phyloP scores from a whole-genome alignment of 2,113 vertebrate genomes.

The Chaetops frenatus region DNA sequence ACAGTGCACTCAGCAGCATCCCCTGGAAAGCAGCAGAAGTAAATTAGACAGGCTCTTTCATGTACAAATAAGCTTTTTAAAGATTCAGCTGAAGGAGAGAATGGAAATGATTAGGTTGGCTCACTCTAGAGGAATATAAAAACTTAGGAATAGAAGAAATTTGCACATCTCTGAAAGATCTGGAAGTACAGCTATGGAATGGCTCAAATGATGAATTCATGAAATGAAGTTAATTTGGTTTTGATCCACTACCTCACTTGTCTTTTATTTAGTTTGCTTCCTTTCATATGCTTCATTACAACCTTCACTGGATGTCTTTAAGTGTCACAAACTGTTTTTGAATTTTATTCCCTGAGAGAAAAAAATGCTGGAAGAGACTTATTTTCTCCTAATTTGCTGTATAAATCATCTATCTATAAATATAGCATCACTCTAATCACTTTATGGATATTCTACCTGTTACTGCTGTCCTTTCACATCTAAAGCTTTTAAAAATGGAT shows the following conservation, averaged over 20 bases:
- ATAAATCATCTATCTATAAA: neutral
- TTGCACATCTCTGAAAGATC: neutral
- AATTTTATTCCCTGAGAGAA: neutral
- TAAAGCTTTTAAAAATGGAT: neutral
- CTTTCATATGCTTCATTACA: neutral
- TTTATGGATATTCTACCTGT: neutral
- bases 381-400: neutral
- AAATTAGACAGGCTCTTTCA: neutral
- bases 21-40: neutral
- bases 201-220: neutral
- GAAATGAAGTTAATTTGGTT: neutral
- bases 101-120: neutral
- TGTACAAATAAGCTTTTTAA: neutral
- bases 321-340: neutral
- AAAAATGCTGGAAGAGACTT: neutral
- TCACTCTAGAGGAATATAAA: neutral
- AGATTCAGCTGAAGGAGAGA: neutral
- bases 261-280: neutral
- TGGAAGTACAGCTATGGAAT: neutral
- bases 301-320: neutral
- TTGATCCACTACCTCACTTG: neutral
- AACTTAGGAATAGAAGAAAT: neutral
- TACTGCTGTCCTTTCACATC: neutral
- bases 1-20: neutral
- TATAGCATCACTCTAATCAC: neutral